Percentiles rank a stretch among this genome's conserved stretches.
These are phyloP conservation scores for Sardinella longiceps DNA, from an alignment of 2,797 vertebrate genomes.

Conservation along the genomic window DNA sequence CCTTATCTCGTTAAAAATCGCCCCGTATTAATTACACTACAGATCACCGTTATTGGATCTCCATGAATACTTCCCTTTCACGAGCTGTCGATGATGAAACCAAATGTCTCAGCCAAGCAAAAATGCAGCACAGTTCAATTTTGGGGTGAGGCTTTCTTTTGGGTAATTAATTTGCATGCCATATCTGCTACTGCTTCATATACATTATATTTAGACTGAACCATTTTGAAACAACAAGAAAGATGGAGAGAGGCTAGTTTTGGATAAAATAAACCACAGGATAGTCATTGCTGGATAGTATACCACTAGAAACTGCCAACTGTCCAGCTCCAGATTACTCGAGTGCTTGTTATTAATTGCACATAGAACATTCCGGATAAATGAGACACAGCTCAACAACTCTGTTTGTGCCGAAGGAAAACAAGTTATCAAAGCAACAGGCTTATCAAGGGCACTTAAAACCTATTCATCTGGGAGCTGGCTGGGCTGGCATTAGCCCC, in stretches of 20 bases:
- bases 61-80: constrained; percentile 19
- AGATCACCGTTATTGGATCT: constrained; percentile 33
- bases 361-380: constrained; percentile 64
- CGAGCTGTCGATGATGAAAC: background rate
- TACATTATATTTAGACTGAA: background rate
- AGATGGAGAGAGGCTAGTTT: constrained; percentile 21
- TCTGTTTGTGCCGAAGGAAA: constrained; percentile 56
- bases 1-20: constrained; percentile 52
- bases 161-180: background rate
- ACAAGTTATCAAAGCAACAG: constrained; percentile 54
- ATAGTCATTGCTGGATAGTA: constrained; percentile 61
- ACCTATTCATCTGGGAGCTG: constrained; percentile 7
- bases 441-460: constrained; percentile 58
- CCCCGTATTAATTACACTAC: constrained; percentile 28
- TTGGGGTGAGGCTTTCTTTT: background rate
- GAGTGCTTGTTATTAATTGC: constrained; percentile 60
- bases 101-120: background rate
- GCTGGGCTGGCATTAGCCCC: background rate
- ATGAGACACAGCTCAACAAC: constrained; percentile 61
- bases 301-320: constrained; percentile 53
- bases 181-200: background rate
- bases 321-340: constrained; percentile 61
- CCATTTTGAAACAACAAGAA: background rate
- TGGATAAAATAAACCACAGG: constrained; percentile 64
- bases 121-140: background rate